phyloP scores from a whole-genome alignment of 2,113 vertebrate genomes.

The Empidonax traillii region DNA sequence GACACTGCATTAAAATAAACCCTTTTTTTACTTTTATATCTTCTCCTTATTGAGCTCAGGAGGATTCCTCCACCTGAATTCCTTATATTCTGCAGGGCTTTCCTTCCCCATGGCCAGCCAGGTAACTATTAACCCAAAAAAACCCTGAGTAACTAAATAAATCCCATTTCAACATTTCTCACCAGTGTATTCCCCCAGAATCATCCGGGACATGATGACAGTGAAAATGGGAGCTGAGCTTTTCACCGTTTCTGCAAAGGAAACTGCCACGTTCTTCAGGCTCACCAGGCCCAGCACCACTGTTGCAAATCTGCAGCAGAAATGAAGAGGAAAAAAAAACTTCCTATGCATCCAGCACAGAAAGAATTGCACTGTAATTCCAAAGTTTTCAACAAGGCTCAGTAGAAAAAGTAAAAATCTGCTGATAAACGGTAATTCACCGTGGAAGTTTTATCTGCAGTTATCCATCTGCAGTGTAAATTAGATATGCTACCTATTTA shows the following conservation, averaged over 20 bases:
- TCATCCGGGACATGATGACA: constrained; percentile 95
- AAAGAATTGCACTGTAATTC: neutral
- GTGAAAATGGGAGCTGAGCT: constrained; percentile 97
- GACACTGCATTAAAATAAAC: neutral
- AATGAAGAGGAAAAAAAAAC: neutral
- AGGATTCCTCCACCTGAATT: neutral
- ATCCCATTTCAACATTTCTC: neutral
- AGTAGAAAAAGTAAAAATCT: neutral
- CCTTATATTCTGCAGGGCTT: neutral
- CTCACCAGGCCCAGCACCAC: constrained; percentile 95
- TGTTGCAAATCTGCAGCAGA: constrained; percentile 82
- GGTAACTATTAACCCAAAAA: neutral
- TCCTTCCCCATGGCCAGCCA: neutral
- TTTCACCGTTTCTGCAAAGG: constrained; percentile 96
- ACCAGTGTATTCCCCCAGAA: constrained; percentile 96
- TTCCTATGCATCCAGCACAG: neutral
- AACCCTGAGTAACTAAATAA: neutral
- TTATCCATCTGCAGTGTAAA: neutral
- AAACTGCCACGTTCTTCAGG: constrained; percentile 94
- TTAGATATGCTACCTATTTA: neutral
- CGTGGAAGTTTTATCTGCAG: neutral
- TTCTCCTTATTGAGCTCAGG: neutral
- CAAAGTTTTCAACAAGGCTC: neutral
- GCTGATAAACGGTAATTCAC: neutral
- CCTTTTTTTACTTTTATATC: neutral